phyloP scores from a whole-genome alignment of 92 coral and sea anemone species.

The Umimayanthus kanabou region DNA sequence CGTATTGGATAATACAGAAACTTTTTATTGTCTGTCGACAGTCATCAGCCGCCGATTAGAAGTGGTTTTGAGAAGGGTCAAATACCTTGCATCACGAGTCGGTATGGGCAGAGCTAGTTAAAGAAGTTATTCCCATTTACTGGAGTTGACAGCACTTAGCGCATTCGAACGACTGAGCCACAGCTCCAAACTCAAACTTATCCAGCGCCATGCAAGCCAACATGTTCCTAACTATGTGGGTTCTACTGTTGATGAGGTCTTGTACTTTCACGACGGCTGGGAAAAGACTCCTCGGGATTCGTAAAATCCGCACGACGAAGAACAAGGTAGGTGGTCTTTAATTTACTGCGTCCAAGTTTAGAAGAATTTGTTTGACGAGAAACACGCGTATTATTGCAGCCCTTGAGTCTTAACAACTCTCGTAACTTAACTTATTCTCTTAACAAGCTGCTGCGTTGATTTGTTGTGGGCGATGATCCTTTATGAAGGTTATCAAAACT shows the following conservation, averaged over 20 bases:
- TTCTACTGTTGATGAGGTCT: conserved; percentile 9
- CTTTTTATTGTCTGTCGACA: conserved; percentile 21
- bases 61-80: conserved; percentile 25
- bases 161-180: background rate
- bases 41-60: conserved; percentile 32
- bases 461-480: background rate
- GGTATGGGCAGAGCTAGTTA: conserved; percentile 11
- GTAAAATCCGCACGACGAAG: conserved; percentile 16
- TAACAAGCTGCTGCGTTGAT: background rate
- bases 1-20: background rate
- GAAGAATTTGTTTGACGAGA: background rate
- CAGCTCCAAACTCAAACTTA: background rate
- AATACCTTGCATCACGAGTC: conserved; percentile 28
- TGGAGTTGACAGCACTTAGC: conserved; percentile 9
- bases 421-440: background rate
- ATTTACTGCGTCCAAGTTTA: background rate
- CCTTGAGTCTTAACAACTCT: background rate
- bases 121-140: conserved; percentile 24
- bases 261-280: background rate
- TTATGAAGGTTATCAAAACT: background rate
- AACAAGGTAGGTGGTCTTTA: conserved; percentile 39
- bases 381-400: background rate
- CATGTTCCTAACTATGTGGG: conserved; percentile 3
- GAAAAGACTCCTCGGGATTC: conserved; percentile 20
- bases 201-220: background rate